Evolutionary conservation across 2,113 vertebrate genomes (phyloP).

Genomic region (Brienomyrus longianalis): DNA sequence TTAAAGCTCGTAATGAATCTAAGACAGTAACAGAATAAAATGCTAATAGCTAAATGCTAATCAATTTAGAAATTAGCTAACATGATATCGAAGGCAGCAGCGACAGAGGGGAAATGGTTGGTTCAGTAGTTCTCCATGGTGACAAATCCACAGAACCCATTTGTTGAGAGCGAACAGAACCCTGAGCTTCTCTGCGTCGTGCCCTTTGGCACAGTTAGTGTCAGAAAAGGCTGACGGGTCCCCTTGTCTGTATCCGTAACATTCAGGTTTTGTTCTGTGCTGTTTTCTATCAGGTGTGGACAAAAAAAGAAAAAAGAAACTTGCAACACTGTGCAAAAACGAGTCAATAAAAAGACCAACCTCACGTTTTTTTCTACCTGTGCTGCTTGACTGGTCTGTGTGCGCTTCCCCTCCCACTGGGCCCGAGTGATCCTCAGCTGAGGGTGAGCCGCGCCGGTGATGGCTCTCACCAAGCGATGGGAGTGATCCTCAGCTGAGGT

Average conservation of each 20-base stretch:
- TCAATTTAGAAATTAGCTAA: constrained; percentile 3
- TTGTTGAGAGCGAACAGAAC: background rate
- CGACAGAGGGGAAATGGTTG: background rate
- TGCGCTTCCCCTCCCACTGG: background rate
- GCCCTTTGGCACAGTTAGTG: background rate
- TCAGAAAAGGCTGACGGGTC: background rate
- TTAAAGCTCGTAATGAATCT: background rate
- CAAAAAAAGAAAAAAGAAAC: background rate
- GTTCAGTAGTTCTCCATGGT: background rate
- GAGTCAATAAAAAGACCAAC: constrained; percentile 11
- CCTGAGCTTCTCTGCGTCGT: background rate
- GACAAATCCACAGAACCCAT: background rate
- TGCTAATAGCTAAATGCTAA: background rate
- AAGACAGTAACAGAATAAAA: background rate
- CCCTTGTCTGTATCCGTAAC: constrained; percentile 12
- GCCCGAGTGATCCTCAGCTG: background rate
- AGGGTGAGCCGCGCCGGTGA: background rate
- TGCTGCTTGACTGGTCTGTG: background rate
- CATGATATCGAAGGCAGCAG: background rate
- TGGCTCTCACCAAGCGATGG: background rate
- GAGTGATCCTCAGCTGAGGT: background rate
- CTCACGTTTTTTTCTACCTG: constrained; percentile 5
- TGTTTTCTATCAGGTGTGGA: constrained; percentile 20
- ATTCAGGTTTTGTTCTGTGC: constrained; percentile 18
- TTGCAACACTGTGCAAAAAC: constrained; percentile 15